Conservation (phyloP, 2,113 vertebrate genomes). For the Calidris pygmaea region DNA sequence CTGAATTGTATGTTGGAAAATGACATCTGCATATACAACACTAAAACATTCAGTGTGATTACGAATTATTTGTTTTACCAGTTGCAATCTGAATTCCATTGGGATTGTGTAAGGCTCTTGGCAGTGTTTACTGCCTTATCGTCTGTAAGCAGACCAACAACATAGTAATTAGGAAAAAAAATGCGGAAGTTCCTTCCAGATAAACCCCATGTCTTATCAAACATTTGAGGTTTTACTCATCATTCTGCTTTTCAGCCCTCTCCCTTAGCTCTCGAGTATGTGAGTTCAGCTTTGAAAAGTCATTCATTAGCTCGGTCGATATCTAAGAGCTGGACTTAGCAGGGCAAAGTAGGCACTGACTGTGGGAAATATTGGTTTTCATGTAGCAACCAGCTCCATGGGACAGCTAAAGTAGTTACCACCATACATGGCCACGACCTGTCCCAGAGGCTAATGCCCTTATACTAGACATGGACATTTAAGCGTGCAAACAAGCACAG, state of each 20-base stretch:
- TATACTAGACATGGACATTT: neutral
- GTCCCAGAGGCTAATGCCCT: neutral
- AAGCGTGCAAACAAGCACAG: neutral
- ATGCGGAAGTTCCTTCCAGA: neutral
- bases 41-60: neutral
- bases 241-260: neutral
- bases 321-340: neutral
- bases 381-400: neutral
- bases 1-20: neutral
- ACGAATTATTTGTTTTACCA: neutral
- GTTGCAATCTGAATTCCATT: conserved; percentile 17
- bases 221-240: conserved; percentile 7
- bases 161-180: neutral
- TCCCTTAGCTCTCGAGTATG: neutral
- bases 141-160: neutral
- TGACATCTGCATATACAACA: neutral
- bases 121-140: conserved; percentile 1
- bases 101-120: conserved; percentile 12
- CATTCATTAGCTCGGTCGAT: neutral
- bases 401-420: neutral
- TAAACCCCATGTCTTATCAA: neutral
- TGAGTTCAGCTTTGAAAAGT: conserved; percentile 7
- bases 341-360: neutral
- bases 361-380: neutral
- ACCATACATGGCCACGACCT: neutral